phyloP scores from a whole-genome alignment of 1,140 invertebrate genomes.

The Stratiolaelaps scimitus region DNA sequence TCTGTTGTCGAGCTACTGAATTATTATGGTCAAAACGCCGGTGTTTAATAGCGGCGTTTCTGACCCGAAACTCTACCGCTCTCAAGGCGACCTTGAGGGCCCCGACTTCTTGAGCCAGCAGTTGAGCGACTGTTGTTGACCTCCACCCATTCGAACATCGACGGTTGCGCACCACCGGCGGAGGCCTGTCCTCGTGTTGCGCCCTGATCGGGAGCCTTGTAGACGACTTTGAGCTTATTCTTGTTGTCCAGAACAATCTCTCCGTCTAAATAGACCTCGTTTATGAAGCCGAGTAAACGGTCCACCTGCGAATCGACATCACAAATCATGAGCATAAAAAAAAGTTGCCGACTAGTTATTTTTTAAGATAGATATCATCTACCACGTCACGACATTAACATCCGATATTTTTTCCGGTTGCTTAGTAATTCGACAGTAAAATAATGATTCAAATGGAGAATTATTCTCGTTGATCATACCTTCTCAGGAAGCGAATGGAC shows the following conservation, averaged over 20 bases:
- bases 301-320: constrained; percentile 37
- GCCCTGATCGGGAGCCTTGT: constrained; percentile 11
- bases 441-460: too few relatives aligned
- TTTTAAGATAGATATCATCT: too few relatives aligned
- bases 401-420: too few relatives aligned
- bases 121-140: constrained; percentile 11
- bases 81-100: neutral
- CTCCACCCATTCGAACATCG: constrained; percentile 25
- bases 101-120: neutral
- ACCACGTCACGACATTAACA: too few relatives aligned
- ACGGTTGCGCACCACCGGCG: neutral
- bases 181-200: neutral
- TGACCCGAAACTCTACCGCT: constrained; percentile 12
- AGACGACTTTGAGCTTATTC: constrained; percentile 33
- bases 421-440: too few relatives aligned
- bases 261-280: constrained; percentile 42
- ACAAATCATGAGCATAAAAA: too few relatives aligned
- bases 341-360: too few relatives aligned
- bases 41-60: neutral
- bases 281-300: constrained; percentile 43
- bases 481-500: constrained; percentile 42
- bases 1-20: too few relatives aligned
- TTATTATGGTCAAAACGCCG: too few relatives aligned
- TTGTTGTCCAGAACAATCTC: constrained; percentile 38
- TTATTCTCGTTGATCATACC: too few relatives aligned